Percentiles rank a stretch among this genome's conserved stretches.
Conservation (phyloP, 2,888 invertebrate genomes). For the Nezara viridula region DNA sequence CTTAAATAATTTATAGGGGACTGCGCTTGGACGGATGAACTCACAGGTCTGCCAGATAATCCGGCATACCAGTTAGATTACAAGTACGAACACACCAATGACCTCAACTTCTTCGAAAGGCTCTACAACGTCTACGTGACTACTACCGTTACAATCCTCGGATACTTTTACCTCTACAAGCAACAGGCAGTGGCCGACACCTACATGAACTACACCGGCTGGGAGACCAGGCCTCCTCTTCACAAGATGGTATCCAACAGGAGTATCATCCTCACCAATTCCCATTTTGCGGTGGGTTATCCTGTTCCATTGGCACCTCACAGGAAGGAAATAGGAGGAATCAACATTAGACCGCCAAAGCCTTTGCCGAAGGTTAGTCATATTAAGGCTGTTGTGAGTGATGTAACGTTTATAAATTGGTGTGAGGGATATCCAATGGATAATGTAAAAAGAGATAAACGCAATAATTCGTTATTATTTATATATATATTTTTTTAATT, state of each 20-base stretch:
- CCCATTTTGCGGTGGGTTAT: conserved; percentile 59
- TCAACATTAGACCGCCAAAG: conserved; percentile 82
- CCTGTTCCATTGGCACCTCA: conserved; percentile 74
- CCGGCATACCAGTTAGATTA: conserved; percentile 55
- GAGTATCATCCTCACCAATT: conserved; percentile 63
- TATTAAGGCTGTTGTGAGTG: too few species aligned
- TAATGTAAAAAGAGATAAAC: too few species aligned
- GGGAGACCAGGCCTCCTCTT: conserved; percentile 62
- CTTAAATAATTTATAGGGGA: too few species aligned
- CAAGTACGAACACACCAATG: conserved; percentile 48
- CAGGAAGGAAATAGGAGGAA: conserved; percentile 87
- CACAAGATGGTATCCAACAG: conserved; percentile 62
- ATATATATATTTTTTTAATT: too few species aligned
- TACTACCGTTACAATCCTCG: background rate
- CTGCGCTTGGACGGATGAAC: conserved; percentile 60
- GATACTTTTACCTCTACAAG: conserved; percentile 63
- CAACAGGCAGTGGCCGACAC: conserved; percentile 62
- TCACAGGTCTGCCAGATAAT: conserved; percentile 55
- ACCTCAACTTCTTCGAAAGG: conserved; percentile 55
- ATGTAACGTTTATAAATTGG: too few species aligned
- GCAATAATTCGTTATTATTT: too few species aligned
- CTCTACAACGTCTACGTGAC: conserved; percentile 58
- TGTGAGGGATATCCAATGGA: too few species aligned
- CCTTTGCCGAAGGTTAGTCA: conserved; percentile 76
- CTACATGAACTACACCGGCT: conserved; percentile 63